These are phyloP conservation scores for Tyria jacobaeae DNA, from an alignment of 2,888 invertebrate species.

Conservation along the genomic window DNA sequence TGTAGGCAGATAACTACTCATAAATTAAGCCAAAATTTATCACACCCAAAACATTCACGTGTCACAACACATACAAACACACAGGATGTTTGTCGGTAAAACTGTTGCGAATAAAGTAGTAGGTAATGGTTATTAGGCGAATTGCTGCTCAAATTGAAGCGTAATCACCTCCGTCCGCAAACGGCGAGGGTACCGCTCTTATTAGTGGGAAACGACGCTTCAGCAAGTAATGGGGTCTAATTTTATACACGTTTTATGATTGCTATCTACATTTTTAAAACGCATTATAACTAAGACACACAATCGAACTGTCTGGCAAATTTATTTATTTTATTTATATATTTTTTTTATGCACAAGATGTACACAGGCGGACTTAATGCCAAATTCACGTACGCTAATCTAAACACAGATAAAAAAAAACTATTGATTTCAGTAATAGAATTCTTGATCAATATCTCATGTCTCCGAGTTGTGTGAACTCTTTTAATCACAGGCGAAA, in stretches of 20 bases:
- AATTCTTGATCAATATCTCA: too few species aligned
- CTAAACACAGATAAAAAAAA: too few species aligned
- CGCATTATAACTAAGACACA: background rate
- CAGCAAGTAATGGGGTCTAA: background rate
- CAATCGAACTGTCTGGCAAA: too few species aligned
- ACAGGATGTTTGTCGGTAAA: background rate
- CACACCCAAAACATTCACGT: constrained; percentile 6
- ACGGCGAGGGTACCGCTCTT: constrained; percentile 1
- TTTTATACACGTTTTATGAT: background rate
- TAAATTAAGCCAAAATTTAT: background rate
- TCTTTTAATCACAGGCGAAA: too few species aligned
- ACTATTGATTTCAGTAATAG: too few species aligned
- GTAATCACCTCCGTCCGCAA: constrained; percentile 16
- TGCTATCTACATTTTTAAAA: background rate
- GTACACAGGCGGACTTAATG: too few species aligned
- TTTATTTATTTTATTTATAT: too few species aligned
- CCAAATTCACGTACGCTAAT: too few species aligned
- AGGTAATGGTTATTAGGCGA: background rate
- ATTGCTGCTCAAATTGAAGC: constrained; percentile 3
- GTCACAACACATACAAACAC: background rate
- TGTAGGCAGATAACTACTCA: too few species aligned
- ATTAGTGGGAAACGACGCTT: constrained; percentile 4
- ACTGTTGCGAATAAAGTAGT: background rate
- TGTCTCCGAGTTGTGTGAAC: too few species aligned
- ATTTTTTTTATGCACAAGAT: too few species aligned